phyloP scores from a whole-genome alignment of 2,888 invertebrate genomes.

The Ptycholaimellus sp. region DNA sequence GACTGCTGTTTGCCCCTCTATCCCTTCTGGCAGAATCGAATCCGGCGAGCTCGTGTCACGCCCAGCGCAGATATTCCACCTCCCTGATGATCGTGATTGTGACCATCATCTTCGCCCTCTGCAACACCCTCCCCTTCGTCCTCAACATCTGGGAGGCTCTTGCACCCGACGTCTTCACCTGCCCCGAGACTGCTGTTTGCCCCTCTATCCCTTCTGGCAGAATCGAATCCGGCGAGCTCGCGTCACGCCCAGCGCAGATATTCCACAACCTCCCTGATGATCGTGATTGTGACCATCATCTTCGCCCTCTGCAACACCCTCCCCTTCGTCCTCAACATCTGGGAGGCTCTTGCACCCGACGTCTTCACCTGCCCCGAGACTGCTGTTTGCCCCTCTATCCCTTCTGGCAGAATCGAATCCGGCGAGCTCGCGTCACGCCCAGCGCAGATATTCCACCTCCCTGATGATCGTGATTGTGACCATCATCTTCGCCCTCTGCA shows the following conservation, averaged over 20 bases:
- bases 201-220: not conserved
- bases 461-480: slow-evolving; percentile 22
- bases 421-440: too few relatives aligned
- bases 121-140: slow-evolving; percentile 19
- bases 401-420: too few relatives aligned
- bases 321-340: slow-evolving; percentile 7
- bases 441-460: too few relatives aligned
- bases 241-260: too few relatives aligned
- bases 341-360: not conserved
- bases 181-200: not conserved
- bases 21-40: not conserved
- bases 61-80: too few relatives aligned
- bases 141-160: too few relatives aligned
- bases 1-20: not conserved
- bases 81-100: slow-evolving; percentile 20
- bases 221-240: too few relatives aligned
- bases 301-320: slow-evolving; percentile 20
- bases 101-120: slow-evolving; percentile 17
- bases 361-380: too few relatives aligned
- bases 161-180: too few relatives aligned
- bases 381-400: too few relatives aligned
- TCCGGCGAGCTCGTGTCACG: too few relatives aligned
- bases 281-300: slow-evolving; percentile 18
- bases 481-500: slow-evolving; percentile 17
- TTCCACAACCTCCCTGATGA: slow-evolving; percentile 18